phyloP scores from a whole-genome alignment of 2,888 invertebrate genomes.

The Bellardia pandia region DNA sequence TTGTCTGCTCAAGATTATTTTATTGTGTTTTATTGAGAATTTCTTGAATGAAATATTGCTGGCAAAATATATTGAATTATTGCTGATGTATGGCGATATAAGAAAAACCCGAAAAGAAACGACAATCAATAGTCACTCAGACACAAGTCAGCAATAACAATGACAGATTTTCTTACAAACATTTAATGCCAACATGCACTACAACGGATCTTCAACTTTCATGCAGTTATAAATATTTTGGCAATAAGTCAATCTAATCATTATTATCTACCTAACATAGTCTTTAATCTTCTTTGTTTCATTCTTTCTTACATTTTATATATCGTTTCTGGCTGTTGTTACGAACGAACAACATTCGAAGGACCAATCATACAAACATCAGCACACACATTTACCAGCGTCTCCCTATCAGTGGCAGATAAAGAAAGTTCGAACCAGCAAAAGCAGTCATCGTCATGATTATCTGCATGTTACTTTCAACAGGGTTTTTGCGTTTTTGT shows the following conservation, averaged over 20 bases:
- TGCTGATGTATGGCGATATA: constrained; percentile 32
- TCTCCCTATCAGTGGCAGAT: constrained; percentile 1
- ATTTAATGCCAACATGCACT: neutral
- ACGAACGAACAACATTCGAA: neutral
- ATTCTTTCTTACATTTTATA: neutral
- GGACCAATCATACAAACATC: neutral
- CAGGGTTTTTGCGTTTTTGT: constrained; percentile 24
- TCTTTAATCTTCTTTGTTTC: constrained; percentile 21
- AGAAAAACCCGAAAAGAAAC: constrained; percentile 8
- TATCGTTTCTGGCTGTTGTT: neutral
- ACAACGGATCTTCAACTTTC: neutral
- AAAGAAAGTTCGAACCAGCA: constrained; percentile 14
- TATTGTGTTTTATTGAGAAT: constrained; percentile 8
- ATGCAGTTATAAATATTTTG: constrained; percentile 26
- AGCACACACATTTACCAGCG: neutral
- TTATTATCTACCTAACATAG: constrained; percentile 42
- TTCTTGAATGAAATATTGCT: constrained; percentile 30
- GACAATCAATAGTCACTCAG: constrained; percentile 16
- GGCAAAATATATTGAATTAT: constrained; percentile 63
- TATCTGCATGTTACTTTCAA: constrained; percentile 48
- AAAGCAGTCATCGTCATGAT: constrained; percentile 56
- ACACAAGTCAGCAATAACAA: neutral
- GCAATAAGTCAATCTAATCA: constrained; percentile 68
- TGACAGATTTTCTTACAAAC: no score
- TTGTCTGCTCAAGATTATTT: neutral